phyloP scores from a whole-genome alignment of 92 coral and sea anemone species.

The Isaurus tuberculatus region DNA sequence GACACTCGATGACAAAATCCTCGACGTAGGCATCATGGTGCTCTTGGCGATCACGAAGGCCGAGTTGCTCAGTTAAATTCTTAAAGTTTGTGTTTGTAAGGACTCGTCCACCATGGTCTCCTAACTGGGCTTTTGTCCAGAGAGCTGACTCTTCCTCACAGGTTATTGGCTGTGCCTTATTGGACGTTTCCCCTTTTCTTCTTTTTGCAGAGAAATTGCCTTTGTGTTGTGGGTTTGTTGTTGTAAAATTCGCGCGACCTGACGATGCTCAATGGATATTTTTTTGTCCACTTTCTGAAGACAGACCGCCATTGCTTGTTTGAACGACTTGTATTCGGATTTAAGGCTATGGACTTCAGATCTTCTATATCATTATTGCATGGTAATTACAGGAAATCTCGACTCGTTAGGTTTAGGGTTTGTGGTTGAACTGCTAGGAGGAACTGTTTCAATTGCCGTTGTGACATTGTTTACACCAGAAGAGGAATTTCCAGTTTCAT shows the following conservation, averaged over 20 bases:
- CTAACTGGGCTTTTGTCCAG: neutral
- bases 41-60: neutral
- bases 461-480: neutral
- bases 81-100: neutral
- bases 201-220: neutral
- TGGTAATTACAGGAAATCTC: neutral
- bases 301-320: slow-evolving; percentile 52
- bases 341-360: slow-evolving; percentile 7
- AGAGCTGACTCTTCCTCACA: neutral
- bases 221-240: neutral
- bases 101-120: neutral
- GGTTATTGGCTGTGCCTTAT: neutral
- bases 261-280: slow-evolving; percentile 43
- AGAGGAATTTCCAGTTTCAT: neutral
- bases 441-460: neutral
- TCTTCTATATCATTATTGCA: neutral
- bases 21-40: slow-evolving; percentile 7
- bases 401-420: neutral
- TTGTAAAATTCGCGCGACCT: slow-evolving; percentile 39
- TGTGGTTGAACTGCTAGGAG: neutral
- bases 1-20: slow-evolving; percentile 4
- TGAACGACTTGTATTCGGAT: slow-evolving; percentile 46
- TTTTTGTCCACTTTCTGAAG: slow-evolving; percentile 10
- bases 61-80: neutral
- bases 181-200: slow-evolving; percentile 3